Base-by-base conservation (phyloP, 2,113 vertebrate species). In the Thymallus thymallus region DNA sequence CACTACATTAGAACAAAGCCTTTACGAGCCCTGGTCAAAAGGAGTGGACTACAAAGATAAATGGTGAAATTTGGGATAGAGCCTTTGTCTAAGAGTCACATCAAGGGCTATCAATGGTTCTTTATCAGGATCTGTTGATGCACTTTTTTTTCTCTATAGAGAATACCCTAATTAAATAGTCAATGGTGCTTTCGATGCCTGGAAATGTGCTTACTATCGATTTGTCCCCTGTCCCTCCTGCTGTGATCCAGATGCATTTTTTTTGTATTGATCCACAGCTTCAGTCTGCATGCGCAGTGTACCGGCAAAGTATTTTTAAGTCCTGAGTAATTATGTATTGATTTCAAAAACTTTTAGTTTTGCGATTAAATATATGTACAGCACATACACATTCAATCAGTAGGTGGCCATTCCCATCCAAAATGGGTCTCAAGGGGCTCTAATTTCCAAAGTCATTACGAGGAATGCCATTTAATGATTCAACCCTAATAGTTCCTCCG, bases 191-290 rank as follows among this genome's bases (percentile, higher is more conserved):
- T 87, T 80, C 84, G 82, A 89, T 89, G 89, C 81, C 81, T 90
- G 85, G 84, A 93, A 92, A 92, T 93, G 88, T 92, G 89, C 90
- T 93, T 92, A 91, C 91, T 88, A 93, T 93, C 79, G 92, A 93
- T 92, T 83, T 72, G 68, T 72, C 74, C 84, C 78, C 80, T 74
- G 73, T 69, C 71, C 84, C 87, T 80, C 90, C 87, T 83, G 79
- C 85, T 88, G 90, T 82, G 89, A 88, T 90, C 85, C 89, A 89
- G 86, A 90, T 90, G 88, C 80, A 80, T 87, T 89, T 82, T 78
- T 89, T 16, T 89, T 16, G 61, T 86, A 94, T 93, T 85, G 92
- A 94, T 92, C 85, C 71, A 60, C 71, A 62, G 76, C 80, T 87
- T 86, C 85, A 89, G 78, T 85, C 84, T 82, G 89, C 62, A 13